Conservation (phyloP, 2,113 vertebrate species). For the Ameiurus melas region DNA sequence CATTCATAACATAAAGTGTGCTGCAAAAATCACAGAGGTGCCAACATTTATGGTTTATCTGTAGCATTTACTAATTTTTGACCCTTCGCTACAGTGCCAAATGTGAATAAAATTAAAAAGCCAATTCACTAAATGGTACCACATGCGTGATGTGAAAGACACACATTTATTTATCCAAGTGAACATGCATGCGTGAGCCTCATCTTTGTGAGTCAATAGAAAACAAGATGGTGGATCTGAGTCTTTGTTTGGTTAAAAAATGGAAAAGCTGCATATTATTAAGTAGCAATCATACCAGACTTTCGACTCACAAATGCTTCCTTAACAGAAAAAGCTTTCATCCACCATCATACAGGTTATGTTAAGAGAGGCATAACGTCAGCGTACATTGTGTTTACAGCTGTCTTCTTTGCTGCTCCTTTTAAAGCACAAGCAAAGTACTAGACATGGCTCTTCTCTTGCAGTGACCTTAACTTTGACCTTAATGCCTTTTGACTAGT, state of each 20-base stretch:
- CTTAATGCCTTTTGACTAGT: conserved; percentile 3
- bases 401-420: neutral
- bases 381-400: neutral
- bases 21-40: neutral
- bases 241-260: neutral
- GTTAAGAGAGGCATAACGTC: neutral
- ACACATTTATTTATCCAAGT: neutral
- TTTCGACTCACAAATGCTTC: neutral
- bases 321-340: neutral
- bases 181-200: neutral
- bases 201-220: neutral
- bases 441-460: neutral
- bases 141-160: neutral
- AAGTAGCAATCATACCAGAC: neutral
- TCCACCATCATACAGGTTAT: neutral
- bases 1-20: neutral
- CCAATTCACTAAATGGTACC: neutral
- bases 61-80: neutral
- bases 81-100: neutral
- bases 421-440: neutral
- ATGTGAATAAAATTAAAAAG: neutral
- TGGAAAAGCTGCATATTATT: neutral
- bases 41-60: neutral
- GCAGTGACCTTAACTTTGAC: conserved; percentile 6
- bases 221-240: neutral